Evolutionary conservation across 2,888 invertebrate species (phyloP).

Genomic region (Drosophila anomelani): DNA sequence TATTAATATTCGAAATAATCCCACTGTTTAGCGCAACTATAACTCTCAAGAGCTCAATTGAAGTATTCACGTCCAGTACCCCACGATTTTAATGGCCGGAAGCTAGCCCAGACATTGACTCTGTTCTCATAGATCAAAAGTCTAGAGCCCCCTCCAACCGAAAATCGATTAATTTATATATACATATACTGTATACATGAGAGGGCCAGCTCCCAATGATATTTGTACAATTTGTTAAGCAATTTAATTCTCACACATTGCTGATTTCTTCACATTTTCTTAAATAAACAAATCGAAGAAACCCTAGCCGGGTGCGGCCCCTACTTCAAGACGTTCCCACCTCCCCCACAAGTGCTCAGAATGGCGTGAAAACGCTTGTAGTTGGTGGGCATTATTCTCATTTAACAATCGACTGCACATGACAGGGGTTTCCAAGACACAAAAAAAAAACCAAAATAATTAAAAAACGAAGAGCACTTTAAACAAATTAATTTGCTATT

Average conservation of each 20-base stretch:
- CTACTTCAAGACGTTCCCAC: constrained; percentile 55
- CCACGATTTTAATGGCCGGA: constrained; percentile 63
- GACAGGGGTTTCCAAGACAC: constrained; percentile 1
- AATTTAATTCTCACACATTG: constrained; percentile 75
- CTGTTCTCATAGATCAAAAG: constrained; percentile 51
- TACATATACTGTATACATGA: not conserved
- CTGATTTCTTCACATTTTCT: constrained; percentile 75
- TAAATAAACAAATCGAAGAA: constrained; percentile 76
- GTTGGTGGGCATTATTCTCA: constrained; percentile 72
- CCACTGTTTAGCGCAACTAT: not conserved
- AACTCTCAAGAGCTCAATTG: not conserved
- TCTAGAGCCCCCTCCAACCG: not conserved
- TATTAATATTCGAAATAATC: not conserved
- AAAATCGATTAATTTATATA: constrained; percentile 9
- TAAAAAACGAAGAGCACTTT: constrained; percentile 16
- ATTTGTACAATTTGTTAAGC: constrained; percentile 63
- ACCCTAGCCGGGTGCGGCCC: constrained; percentile 60
- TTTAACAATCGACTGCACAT: constrained; percentile 52
- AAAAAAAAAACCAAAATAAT: not conserved
- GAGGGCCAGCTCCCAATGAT: constrained; percentile 28
- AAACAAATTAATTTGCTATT: constrained; percentile 53
- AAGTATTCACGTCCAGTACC: not conserved
- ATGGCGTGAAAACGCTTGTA: constrained; percentile 80
- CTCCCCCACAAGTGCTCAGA: constrained; percentile 63
- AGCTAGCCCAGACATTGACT: constrained; percentile 53